Evolutionary conservation across 2,888 invertebrate species (phyloP).

Genomic region (Drosophila neonasuta): DNA sequence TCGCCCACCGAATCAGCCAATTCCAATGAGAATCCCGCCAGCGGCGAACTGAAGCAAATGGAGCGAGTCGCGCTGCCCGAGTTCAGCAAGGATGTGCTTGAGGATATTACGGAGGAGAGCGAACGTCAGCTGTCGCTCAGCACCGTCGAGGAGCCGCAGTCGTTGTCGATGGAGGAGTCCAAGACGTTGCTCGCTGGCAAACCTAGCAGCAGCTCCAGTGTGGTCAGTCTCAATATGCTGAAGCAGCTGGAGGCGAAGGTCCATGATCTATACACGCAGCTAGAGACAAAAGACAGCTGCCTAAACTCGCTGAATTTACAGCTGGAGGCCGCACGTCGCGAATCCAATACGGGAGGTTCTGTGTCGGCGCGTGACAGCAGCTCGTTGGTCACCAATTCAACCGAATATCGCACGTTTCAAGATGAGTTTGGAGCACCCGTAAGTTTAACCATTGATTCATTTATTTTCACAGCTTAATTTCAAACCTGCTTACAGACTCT

Average conservation of each 20-base stretch:
- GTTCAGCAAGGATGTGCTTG: conserved; percentile 80
- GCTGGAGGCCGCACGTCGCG: conserved; percentile 72
- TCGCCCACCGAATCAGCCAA: conserved; percentile 50
- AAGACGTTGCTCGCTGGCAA: conserved; percentile 57
- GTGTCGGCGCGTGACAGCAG: conserved; percentile 80
- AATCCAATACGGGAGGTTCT: conserved; percentile 67
- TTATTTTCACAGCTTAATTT: not conserved
- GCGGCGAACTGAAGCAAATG: conserved; percentile 79
- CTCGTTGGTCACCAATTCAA: conserved; percentile 83
- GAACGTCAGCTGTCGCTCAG: conserved; percentile 76
- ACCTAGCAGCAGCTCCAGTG: conserved; percentile 54
- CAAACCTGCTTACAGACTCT: conserved; percentile 83
- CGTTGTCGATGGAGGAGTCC: conserved; percentile 66
- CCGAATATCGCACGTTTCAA: conserved; percentile 88
- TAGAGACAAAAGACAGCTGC: conserved; percentile 80
- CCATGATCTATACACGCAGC: conserved; percentile 76
- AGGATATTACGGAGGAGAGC: conserved; percentile 82
- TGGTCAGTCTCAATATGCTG: conserved; percentile 78
- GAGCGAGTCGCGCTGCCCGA: conserved; percentile 79
- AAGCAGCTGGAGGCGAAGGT: conserved; percentile 80
- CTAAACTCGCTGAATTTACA: conserved; percentile 79
- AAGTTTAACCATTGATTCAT: conserved; percentile 31
- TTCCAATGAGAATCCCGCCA: conserved; percentile 17
- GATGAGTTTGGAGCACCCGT: conserved; percentile 88
- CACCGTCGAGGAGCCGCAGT: conserved; percentile 77